Evolutionary conservation across 1,140 invertebrate species (phyloP), one percentile per base, ranked within the genome.

Genomic region (Trichomalopsis sarcophagae): DNA sequence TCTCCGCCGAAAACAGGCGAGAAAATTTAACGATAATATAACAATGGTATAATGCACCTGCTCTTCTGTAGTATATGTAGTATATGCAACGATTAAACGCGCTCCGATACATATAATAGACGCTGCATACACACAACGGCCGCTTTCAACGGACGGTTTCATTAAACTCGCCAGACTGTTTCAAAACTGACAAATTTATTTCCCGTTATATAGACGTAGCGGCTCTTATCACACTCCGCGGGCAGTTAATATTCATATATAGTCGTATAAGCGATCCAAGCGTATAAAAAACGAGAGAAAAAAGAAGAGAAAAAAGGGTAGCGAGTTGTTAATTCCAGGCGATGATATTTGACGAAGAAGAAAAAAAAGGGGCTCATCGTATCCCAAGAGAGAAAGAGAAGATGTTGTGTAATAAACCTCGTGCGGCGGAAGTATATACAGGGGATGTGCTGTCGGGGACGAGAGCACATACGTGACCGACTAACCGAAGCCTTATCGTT

Each of bases 401-500:
- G 11, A 2, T 27, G 66, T 69, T 69, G 21, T 69, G n/a, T 69
- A 69, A 69, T 69, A 23, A 23, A 10, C 62, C 66, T 55, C 17
- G 50, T 55, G 50, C 9, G 9, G 27, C 1, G 1, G 27, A 10
- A 6, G 23, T 71, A 75, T 40, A 17, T 75, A 75, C 3, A 75
- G 9, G 30, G 10, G 75, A 77, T 30, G 75, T 21, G 75, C n/a
- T 55, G 75, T 77, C n/a, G 21, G 23, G 23, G 9, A 23, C 40
- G 33, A 77, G 44, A 36, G 3, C 33, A 30, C 17, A 23, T 23
- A 27, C 75, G 75, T 77, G 75, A 77, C 44, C 75, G 75, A 77
- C 75, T 77, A 27, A 77, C 44, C 73, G 44, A 76, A 50, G 21
- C 44, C 75, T 77, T 77, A 77, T 77, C 44, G 17, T 77, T 50